Evolutionary conservation across 1,140 invertebrate genomes (phyloP), one percentile per base, ranked within the genome.

Genomic region (Triops longicaudatus): DNA sequence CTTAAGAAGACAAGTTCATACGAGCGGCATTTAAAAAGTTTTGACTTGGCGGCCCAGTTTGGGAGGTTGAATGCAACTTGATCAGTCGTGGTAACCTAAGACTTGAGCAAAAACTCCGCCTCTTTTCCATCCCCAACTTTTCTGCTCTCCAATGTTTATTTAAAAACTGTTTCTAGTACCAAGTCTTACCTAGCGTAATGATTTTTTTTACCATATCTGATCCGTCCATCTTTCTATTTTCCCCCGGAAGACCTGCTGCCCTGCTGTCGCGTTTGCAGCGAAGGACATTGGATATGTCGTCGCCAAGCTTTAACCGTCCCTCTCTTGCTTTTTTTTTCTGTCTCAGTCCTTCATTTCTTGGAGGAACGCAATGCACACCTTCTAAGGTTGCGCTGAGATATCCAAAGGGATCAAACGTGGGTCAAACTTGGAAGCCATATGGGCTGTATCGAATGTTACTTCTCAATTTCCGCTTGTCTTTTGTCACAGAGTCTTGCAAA

Each of bases 361-460:
- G n/a, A 63, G 22, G 6, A 63, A 63, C 14, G 6, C 14, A 63
- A 63, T n/a, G 22, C 1, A 1, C 50, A 17, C 50, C 50, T 63
- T 22, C 50, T 63, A 63, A 63, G 50, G 50, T 63, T 63, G 50
- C 50, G 50, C 50, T 63, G 14, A n/a, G 14, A 14, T n/a, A 17
- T 63, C 50, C 31, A 37, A 63, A 63, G 22, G 50, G 50, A 63
- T 63, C 50, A 63, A 63, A 22, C 50, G 50, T 63, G 50, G 50
- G 50, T 63, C 50, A 63, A 63, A 63, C 50, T 63, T 63, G 50
- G 50, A 63, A 63, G 50, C 50, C 50, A 14, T 63, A 63, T 63
- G 50, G 50, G 50, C 50, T 63, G 50, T 63, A 63, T 63, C 50
- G 9, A 63, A 63, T 63, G 50, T 63, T 63, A 22, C 50, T 63